Evolutionary conservation across 2,797 vertebrate genomes (phyloP).

Genomic region (Hylomyscus alleni): DNA sequence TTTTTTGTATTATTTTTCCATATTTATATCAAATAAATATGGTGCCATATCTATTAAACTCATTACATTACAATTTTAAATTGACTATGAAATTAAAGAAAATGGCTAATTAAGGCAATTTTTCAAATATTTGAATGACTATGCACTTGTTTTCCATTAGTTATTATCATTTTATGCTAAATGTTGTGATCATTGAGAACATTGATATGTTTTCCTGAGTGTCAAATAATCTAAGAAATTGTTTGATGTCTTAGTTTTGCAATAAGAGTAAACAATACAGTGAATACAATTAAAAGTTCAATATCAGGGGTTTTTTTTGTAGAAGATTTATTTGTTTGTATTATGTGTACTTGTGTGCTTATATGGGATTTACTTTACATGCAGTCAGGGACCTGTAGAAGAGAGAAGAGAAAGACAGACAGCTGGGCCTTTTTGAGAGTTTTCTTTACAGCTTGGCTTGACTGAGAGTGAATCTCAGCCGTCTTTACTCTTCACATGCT

Average conservation of each 20-base stretch:
- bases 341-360: not conserved
- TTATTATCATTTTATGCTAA: not conserved
- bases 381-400: not conserved
- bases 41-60: not conserved
- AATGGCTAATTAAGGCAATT: not conserved
- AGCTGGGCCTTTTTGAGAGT: not conserved
- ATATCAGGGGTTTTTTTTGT: not conserved
- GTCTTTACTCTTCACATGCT: not conserved
- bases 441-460: not conserved
- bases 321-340: not conserved
- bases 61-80: not conserved
- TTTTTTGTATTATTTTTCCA: not conserved
- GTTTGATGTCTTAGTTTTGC: not conserved
- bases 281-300: not conserved
- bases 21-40: not conserved
- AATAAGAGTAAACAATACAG: not conserved
- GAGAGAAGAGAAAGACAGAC: not conserved
- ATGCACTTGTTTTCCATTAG: not conserved
- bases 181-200: not conserved
- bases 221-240: not conserved
- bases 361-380: no score
- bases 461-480: not conserved
- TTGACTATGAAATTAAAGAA: not conserved
- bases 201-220: not conserved
- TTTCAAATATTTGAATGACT: not conserved